Base-by-base conservation (phyloP, 2,797 vertebrate species). In the Borostomias antarcticus region DNA sequence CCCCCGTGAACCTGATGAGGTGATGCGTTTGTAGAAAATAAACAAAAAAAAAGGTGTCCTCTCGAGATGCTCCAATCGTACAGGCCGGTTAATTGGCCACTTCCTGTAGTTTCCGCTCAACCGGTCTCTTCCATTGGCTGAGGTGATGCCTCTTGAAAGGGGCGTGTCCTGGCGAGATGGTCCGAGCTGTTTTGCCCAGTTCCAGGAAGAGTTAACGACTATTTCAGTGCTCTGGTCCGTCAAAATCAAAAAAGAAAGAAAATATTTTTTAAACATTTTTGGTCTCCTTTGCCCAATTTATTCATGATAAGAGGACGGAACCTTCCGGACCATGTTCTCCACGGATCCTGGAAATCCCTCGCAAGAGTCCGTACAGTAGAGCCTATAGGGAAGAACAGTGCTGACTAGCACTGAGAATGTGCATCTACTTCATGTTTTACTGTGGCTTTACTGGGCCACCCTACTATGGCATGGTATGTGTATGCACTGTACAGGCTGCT, bases 351-450 rank as follows among this genome's bases (percentile, higher is more conserved):
- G 8, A 57, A 25, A 64, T 23, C n/a, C 37, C 54, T 73, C 68
- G 56, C 74, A 67, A 74, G 32, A 32, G 10, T 4, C 13, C 21
- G 2, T 37, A 61, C 72, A 77, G 67, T 59, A 56, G 11, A 58
- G 66, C 63, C 66, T 69, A 72, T 59, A 75, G 78, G 72, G 32
- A 57, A 30, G 61, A 62, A 45, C 64, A 76, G 65, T 26, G 66
- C 66, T 4, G 25, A 78, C 83, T 83, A 86, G 87, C 85, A 89
- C 87, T 83, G 56, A 33, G 59, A 63, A 48, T 72, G 86, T 82
- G 85, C 83, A 73, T 75, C 73, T 77, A 74, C 58, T 72, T 72
- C 11, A 29, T 60, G 64, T 69, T 50, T 45, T 71, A 48, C 70
- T 82, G 82, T 77, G 68, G 74, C 73, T 79, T 82, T 37, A 71